Evolutionary conservation across 2,888 invertebrate genomes (phyloP), one percentile per base, ranked within the genome.

Genomic region (Pristionchus japonicus): DNA sequence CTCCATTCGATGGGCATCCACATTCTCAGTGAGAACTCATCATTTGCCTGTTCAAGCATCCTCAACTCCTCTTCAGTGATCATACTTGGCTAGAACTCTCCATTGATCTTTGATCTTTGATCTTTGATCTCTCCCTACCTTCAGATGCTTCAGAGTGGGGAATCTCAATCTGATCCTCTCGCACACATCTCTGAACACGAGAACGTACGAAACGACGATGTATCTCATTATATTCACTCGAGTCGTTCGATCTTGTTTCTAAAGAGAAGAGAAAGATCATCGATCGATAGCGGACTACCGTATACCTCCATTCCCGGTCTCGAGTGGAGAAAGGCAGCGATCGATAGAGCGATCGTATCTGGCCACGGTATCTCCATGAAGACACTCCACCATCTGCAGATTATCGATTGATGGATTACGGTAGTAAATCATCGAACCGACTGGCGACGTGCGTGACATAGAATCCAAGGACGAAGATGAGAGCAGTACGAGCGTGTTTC

Each of bases 161-260:
- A 95, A 95, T 40, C 95, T 90, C 89, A 95, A 95, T 93, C 94
- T 94, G 40, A 95, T 94, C 11, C 94, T 91, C n/a, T 94, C 93
- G 87, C 95, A 94, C 88, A 95, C 94, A 34, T 95, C 94, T 7
- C 95, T 91, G 88, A 95, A 93, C 15, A 95, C 94, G 27, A 95
- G 93, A n/a, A 95, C 94, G 70, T 94, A 93, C 0, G 94, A 93
- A 40, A 95, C 93, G 89, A 94, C 90, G 93, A 95, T 91, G 90
- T 95, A 95, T n/a, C 95, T 92, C 88, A 95, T 94, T n/a, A 95
- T 94, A 0, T 94, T 94, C 80, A 95, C 88, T 31, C 92, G 88
- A 1, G 89, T 86, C n/a, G 70, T 57, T 89, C 23, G 95, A 90
- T 92, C 95, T 91, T 89, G 95, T 92, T 64, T 94, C 92, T 34